Base-by-base conservation (phyloP, 23 tunicate genomes). In the Clavelina lepadiformis region DNA sequence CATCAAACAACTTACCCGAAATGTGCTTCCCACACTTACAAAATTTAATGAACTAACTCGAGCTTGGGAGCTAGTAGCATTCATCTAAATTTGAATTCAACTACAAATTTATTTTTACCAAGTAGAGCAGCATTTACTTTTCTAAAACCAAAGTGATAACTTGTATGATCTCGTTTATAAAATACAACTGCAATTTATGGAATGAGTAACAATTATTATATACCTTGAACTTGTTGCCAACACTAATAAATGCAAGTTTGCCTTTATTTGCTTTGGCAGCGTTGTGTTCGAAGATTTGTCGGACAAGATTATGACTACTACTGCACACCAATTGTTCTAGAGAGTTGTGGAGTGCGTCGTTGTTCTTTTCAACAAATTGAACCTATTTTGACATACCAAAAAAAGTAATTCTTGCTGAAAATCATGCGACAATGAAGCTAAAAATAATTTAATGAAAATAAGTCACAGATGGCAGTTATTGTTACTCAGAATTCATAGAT, bases 321-420 rank as follows among this genome's bases (percentile, higher is more conserved):
- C 82, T 46, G 3, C 72, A 26, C 6, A 89, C 83, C 33, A 94
- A 56, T 60, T 58, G 58, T 35, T 86, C 95, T 51, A 94, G 62
- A 5, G 99, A 94, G 59, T 94, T 55, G 58, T 94, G 99, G 0
- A 94, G 61, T n/a, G 95, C 99, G 50, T 94, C 99, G 66, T 80
- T 94, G 83, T 94, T 94, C 49, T 94, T 94, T 50, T 94, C 99
- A 4, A 94, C 99, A 51, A 89, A 89, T 47, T 75, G 75, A 6
- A 62, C 89, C 97, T 89, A 66, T 13, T 49, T 65, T 35, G 2
- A 27, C n/a, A n/a, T n/a, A n/a, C n/a, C n/a, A n/a, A n/a, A n/a
- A n/a, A n/a, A n/a, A n/a, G n/a, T n/a, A n/a, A n/a, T n/a, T n/a
- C n/a, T n/a, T n/a, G n/a, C n/a, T n/a, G n/a, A n/a, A n/a, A n/a